A percentile compares a stretch with the other conserved stretches of the same genome.
These are phyloP conservation scores for Peromyscus polionotus DNA, from an alignment of 2,113 vertebrate genomes.

Conservation along the genomic window DNA sequence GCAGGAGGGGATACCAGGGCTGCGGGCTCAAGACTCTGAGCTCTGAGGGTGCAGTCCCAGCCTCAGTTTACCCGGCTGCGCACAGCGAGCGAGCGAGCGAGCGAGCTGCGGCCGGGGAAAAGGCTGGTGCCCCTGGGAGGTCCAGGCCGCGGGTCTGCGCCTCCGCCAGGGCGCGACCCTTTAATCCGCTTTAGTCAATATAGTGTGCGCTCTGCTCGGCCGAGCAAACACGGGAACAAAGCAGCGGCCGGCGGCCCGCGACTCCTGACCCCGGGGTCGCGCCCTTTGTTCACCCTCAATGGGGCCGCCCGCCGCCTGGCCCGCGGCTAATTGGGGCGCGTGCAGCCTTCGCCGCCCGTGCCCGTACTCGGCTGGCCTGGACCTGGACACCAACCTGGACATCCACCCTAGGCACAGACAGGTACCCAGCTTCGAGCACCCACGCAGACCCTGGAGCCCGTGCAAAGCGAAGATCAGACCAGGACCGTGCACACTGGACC, in stretches of 20 bases:
- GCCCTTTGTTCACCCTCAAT: conserved; percentile 80
- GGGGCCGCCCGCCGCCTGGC: conserved; percentile 59
- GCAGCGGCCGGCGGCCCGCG: conserved; percentile 69
- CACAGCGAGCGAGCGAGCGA: background rate
- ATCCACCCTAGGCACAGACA: background rate
- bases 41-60: background rate
- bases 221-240: conserved; percentile 75
- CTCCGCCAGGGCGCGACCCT: conserved; percentile 74
- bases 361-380: background rate
- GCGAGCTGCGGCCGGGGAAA: background rate
- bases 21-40: too few species aligned
- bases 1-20: rapidly evolving
- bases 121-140: conserved; percentile 61
- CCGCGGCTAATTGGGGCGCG: conserved; percentile 80
- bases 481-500: background rate
- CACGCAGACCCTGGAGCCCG: background rate
- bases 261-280: conserved; percentile 82
- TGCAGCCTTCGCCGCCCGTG: conserved; percentile 37
- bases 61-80: conserved; percentile 47
- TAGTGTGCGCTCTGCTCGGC: conserved; percentile 27
- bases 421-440: background rate
- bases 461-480: background rate
- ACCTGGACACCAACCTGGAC: too few species aligned
- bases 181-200: conserved; percentile 80
- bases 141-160: background rate